Evolutionary conservation across 2,113 vertebrate species (phyloP).

Genomic region (Indicator indicator): DNA sequence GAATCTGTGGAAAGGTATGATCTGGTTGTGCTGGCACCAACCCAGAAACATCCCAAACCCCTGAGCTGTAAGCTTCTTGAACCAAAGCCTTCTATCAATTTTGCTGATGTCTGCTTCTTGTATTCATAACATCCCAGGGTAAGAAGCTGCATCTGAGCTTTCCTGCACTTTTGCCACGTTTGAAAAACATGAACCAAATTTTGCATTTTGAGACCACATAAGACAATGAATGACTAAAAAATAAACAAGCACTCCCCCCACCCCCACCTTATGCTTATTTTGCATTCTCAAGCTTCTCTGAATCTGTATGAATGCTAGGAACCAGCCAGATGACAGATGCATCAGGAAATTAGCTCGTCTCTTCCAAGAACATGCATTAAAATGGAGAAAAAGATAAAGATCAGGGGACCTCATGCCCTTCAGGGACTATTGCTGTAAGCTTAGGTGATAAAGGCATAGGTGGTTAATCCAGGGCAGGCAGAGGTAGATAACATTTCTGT

Average conservation of each 20-base stretch:
- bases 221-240: background rate
- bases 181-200: background rate
- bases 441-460: conserved; percentile 37
- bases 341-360: conserved; percentile 36
- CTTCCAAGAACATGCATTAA: conserved; percentile 21
- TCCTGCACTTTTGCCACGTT: background rate
- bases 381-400: conserved; percentile 24
- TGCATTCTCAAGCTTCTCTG: background rate
- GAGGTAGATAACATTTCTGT: conserved; percentile 36
- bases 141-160: background rate
- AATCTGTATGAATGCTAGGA: background rate
- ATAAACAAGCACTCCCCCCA: background rate
- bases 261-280: background rate
- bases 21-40: background rate
- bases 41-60: background rate
- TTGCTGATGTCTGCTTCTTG: background rate
- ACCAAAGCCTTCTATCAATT: background rate
- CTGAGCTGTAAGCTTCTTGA: background rate
- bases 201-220: background rate
- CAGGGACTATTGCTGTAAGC: background rate
- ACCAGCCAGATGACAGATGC: background rate
- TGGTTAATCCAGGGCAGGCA: conserved; percentile 7
- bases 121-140: background rate
- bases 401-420: conserved; percentile 1
- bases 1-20: background rate